phyloP scores from a whole-genome alignment of 2,797 vertebrate genomes.

The Mallotus villosus region DNA sequence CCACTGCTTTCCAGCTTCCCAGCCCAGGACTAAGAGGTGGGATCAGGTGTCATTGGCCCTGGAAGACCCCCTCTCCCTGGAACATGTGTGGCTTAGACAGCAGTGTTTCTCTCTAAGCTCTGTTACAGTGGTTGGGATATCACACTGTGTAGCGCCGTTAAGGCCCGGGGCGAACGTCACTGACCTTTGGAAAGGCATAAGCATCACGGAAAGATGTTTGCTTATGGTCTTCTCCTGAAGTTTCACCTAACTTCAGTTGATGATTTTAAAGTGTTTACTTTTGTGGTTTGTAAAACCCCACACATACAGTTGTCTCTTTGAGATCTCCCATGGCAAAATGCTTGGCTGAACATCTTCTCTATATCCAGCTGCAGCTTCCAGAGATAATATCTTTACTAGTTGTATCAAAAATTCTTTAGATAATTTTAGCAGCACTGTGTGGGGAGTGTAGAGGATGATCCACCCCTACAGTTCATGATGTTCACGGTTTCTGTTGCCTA shows the following conservation, averaged over 20 bases:
- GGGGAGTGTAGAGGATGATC: constrained; percentile 57
- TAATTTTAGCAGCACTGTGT: constrained; percentile 44
- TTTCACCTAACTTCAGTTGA: background rate
- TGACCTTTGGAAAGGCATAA: constrained; percentile 2
- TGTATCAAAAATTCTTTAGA: constrained; percentile 31
- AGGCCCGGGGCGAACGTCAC: constrained; percentile 38
- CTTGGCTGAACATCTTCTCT: background rate
- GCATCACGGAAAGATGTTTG: background rate
- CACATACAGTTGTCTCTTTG: background rate
- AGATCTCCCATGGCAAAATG: background rate
- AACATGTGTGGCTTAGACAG: constrained; percentile 53
- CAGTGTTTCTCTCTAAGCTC: constrained; percentile 37
- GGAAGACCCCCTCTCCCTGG: constrained; percentile 61
- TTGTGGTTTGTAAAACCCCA: background rate
- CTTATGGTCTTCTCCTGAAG: background rate
- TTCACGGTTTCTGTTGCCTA: constrained; percentile 66
- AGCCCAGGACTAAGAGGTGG: constrained; percentile 51
- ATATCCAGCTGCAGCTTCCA: constrained; percentile 18
- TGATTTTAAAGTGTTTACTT: background rate
- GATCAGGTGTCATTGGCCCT: constrained; percentile 68
- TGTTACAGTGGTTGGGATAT: constrained; percentile 52
- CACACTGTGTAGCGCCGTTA: constrained; percentile 26
- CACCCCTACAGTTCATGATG: constrained; percentile 59
- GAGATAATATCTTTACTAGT: constrained; percentile 49
- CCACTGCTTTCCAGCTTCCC: constrained; percentile 37